Base-by-base conservation (phyloP, 2,113 vertebrate species). In the Zapus hudsonius region DNA sequence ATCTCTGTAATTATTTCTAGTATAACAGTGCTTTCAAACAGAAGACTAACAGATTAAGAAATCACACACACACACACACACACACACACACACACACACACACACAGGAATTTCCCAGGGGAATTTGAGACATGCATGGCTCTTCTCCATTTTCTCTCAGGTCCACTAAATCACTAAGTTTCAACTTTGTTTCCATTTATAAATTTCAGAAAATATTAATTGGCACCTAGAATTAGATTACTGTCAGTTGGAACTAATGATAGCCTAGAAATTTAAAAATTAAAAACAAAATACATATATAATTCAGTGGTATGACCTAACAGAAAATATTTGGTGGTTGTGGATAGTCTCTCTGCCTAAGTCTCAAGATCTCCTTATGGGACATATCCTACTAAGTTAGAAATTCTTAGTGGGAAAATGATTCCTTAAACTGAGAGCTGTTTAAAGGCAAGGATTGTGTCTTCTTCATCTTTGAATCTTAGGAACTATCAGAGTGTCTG, bases 181-280 rank as follows among this genome's bases (percentile, higher is more conserved):
- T 20, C 57, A 83, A 47, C 38, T 52, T 67, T 22, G 69, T 72
- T 92, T 85, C 38, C 61, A 25, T 20, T 83, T 69, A 61, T 38
- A 67, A 59, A 2, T 75, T 89, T 76, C 33, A 84, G 64, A 82
- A 96, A 67, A 84, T 79, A 63, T 57, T 87, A 27, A 64, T 94
- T 66, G 75, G 55, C 10, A 36, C 13, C 73, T 79, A 38, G 44
- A 78, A 61, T 88, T 52, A 59, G 52, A 69, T 66, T 40, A 42
- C 44, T 67, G n/a, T 11, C 10, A 27, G 78, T 66, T 82, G 47
- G 47, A 94, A 74, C 74, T 36, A 57, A 66, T 40, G 38, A 44
- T 67, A 75, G 12, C 13, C 17, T 63, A 72, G 36, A 44, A 80
- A 87, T 84, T 92, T 67, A 61, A 92, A 85, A 90, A 75, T 42